These are phyloP conservation scores for Scaptomyza montana DNA, from an alignment of 1,140 invertebrate species.

Conservation along the genomic window DNA sequence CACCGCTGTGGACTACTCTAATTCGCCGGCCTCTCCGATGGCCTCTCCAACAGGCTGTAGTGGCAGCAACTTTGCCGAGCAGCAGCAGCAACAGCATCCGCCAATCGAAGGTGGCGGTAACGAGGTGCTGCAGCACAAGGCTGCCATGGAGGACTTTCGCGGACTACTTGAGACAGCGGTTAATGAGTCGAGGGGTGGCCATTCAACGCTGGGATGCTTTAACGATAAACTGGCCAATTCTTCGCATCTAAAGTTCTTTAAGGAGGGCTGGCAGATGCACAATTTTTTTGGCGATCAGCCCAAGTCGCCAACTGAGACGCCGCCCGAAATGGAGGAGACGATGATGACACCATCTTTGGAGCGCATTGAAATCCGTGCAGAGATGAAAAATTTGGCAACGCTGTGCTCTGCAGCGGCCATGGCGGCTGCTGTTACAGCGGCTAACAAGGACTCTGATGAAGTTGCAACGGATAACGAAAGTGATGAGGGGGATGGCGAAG, in stretches of 20 bases:
- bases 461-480: constrained; percentile 51
- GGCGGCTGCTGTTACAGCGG: constrained; percentile 65
- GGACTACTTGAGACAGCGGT: constrained; percentile 64
- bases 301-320: constrained; percentile 83
- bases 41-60: constrained; percentile 83
- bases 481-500: constrained; percentile 50
- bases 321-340: constrained; percentile 75
- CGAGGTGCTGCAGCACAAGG: constrained; percentile 58
- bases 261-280: constrained; percentile 77
- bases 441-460: constrained; percentile 44
- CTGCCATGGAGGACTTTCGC: constrained; percentile 65
- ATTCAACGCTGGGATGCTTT: constrained; percentile 28
- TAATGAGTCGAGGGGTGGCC: constrained; percentile 54
- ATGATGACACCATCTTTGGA: constrained; percentile 55
- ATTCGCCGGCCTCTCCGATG: constrained; percentile 77
- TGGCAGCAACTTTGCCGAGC: constrained; percentile 82
- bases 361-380: constrained; percentile 41
- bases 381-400: constrained; percentile 78
- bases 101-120: constrained; percentile 26
- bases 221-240: constrained; percentile 53
- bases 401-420: constrained; percentile 75
- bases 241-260: constrained; percentile 63
- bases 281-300: constrained; percentile 82
- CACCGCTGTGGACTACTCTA: constrained; percentile 58
- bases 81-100: constrained; percentile 75